Conservation (phyloP, 2,113 vertebrate genomes). For the Fulica atra region DNA sequence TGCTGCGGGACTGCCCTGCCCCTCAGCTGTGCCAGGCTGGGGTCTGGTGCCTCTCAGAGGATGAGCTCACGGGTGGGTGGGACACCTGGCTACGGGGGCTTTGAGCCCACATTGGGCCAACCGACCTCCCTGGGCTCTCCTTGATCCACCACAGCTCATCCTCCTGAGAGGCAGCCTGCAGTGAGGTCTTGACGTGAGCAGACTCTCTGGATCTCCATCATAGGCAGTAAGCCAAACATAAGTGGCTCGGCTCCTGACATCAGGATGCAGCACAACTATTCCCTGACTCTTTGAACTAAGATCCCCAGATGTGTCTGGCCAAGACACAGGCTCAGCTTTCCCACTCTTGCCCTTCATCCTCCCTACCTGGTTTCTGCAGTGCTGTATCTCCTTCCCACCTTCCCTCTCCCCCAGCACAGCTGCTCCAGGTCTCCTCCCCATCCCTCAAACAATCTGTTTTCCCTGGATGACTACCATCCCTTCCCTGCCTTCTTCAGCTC, state of each 20-base stretch:
- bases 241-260: neutral
- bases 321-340: neutral
- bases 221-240: rapidly evolving
- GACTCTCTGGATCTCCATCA: neutral
- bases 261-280: rapidly evolving
- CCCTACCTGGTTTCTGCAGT: neutral
- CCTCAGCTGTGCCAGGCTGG: rapidly evolving
- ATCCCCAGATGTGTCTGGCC: rapidly evolving
- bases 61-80: rapidly evolving
- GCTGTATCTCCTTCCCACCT: neutral
- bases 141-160: rapidly evolving
- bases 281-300: neutral
- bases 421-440: neutral
- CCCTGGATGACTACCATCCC: neutral
- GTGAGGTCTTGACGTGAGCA: neutral
- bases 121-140: rapidly evolving
- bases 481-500: neutral
- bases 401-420: too few species aligned
- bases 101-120: rapidly evolving
- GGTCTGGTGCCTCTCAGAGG: neutral
- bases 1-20: neutral
- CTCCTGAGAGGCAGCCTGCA: rapidly evolving
- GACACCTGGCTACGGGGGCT: neutral
- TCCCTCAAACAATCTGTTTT: neutral
- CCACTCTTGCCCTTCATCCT: neutral